These are phyloP conservation scores for Nycticorax nycticorax DNA, from an alignment of 2,113 vertebrate genomes.

Conservation along the genomic window DNA sequence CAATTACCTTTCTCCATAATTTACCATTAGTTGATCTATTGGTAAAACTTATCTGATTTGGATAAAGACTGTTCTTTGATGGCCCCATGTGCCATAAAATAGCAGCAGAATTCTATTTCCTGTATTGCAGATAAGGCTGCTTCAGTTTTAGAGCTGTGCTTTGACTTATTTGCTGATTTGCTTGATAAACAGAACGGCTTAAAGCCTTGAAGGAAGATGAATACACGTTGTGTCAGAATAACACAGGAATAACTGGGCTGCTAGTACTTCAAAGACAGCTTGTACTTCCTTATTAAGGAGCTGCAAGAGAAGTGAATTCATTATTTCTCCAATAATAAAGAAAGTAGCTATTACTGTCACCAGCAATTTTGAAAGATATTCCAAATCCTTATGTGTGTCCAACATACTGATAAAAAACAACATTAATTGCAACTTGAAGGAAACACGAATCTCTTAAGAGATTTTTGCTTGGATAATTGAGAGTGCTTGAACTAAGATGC, in stretches of 20 bases:
- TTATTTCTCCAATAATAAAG: constrained; percentile 22
- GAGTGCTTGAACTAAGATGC: neutral
- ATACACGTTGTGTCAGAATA: constrained; percentile 28
- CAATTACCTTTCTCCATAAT: constrained; percentile 10
- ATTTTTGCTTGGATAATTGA: constrained; percentile 15
- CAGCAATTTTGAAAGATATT: neutral
- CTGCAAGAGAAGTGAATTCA: neutral
- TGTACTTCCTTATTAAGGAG: constrained; percentile 33
- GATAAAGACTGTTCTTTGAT: constrained; percentile 37
- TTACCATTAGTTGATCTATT: constrained; percentile 8
- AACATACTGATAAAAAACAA: neutral
- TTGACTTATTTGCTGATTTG: constrained; percentile 64
- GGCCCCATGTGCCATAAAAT: neutral
- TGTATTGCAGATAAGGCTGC: constrained; percentile 37
- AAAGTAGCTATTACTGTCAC: neutral
- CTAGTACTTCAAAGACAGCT: constrained; percentile 36
- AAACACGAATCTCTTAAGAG: neutral
- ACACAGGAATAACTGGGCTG: constrained; percentile 30
- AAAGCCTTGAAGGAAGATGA: constrained; percentile 31
- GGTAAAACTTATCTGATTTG: constrained; percentile 53
- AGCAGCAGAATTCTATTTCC: constrained; percentile 53
- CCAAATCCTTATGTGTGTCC: neutral
- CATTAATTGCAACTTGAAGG: neutral
- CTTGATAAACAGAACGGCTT: constrained; percentile 42
- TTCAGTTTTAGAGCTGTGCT: constrained; percentile 40